Percentiles rank a stretch among this genome's conserved stretches.
These are phyloP conservation scores for Galagoides demidoff DNA, from an alignment of 2,797 vertebrate species.

Conservation along the genomic window DNA sequence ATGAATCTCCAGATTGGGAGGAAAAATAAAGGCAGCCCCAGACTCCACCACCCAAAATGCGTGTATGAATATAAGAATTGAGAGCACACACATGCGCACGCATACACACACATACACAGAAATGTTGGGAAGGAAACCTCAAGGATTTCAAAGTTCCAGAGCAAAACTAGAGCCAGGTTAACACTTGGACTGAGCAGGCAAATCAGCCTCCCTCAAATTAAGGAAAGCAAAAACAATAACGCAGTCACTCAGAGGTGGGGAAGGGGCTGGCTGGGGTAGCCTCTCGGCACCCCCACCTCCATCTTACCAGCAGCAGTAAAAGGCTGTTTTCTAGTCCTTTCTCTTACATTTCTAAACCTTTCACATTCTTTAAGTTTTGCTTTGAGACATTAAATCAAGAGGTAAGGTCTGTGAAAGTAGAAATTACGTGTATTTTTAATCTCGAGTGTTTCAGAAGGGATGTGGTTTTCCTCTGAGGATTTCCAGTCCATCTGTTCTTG, in stretches of 20 bases:
- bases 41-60: not conserved
- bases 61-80: not conserved
- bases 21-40: not conserved
- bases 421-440: not conserved
- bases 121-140: not conserved
- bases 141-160: not conserved
- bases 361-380: not conserved
- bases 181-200: not conserved
- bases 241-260: not conserved
- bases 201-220: not conserved
- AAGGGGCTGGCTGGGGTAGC: not conserved
- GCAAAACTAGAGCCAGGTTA: not conserved
- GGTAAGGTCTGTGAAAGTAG: not conserved
- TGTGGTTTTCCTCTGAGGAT: not conserved
- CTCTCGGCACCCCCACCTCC: no score
- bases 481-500: not conserved
- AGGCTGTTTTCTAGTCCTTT: not conserved
- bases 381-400: not conserved
- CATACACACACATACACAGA: no score
- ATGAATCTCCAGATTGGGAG: not conserved
- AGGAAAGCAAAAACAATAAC: not conserved
- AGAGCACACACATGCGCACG: not conserved
- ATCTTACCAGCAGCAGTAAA: not conserved
- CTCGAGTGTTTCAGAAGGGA: conserved; percentile 24
- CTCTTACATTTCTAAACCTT: not conserved